Evolutionary conservation across 2,113 vertebrate species (phyloP).

Genomic region (Festucalex cinctus): DNA sequence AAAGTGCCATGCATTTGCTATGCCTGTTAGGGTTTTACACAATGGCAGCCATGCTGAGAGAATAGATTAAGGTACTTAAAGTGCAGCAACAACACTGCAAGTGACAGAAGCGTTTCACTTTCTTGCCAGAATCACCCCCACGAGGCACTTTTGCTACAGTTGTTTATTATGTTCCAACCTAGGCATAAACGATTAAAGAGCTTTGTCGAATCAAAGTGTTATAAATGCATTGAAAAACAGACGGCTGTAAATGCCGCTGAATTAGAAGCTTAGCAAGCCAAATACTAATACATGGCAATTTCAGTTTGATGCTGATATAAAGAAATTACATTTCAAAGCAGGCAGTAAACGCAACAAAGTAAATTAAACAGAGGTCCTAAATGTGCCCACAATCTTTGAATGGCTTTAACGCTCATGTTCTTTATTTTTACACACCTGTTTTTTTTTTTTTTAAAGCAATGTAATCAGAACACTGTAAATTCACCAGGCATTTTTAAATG

Average conservation of each 20-base stretch:
- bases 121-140: conserved; percentile 93
- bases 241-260: conserved; percentile 97
- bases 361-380: conserved; percentile 67
- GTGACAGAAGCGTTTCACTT: conserved; percentile 94
- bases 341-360: conserved; percentile 74
- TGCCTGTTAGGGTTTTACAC: conserved; percentile 80
- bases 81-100: conserved; percentile 87
- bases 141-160: conserved; percentile 94
- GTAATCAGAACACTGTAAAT: no score
- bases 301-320: conserved; percentile 95
- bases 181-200: conserved; percentile 97
- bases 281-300: conserved; percentile 97
- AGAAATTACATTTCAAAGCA: conserved; percentile 86
- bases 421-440: conserved; percentile 54
- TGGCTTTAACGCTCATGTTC: conserved; percentile 54
- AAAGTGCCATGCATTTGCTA: conserved; percentile 68
- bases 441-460: neutral
- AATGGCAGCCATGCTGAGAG: conserved; percentile 76
- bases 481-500: neutral
- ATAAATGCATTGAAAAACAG: conserved; percentile 99
- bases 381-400: conserved; percentile 62
- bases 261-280: conserved; percentile 98
- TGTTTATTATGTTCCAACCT: conserved; percentile 98
- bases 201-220: conserved; percentile 98
- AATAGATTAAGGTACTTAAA: conserved; percentile 85